Percentiles rank a stretch among this genome's conserved stretches.
phyloP scores from a whole-genome alignment of 1,140 invertebrate species.

The Onthophagus taurus region DNA sequence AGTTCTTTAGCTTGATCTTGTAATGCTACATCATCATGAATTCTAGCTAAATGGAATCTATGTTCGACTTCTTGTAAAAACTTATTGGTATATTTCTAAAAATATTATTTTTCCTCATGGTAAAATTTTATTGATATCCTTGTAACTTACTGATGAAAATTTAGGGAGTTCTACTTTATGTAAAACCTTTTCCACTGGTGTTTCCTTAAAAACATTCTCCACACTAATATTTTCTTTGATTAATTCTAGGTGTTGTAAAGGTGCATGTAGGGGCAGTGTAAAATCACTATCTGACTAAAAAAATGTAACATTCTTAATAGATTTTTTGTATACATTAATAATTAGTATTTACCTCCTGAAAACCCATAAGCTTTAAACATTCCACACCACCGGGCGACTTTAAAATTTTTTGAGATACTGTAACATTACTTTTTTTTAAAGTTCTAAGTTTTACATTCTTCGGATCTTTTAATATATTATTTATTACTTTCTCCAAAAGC shows the following conservation, averaged over 20 bases:
- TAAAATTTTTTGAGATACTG: slow-evolving; percentile 25
- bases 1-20: slow-evolving; percentile 46
- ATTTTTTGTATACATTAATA: neutral
- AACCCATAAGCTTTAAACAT: slow-evolving; percentile 31
- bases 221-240: slow-evolving; percentile 11
- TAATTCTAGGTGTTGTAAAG: slow-evolving; percentile 14
- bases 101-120: slow-evolving; percentile 1
- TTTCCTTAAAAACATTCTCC: too few relatives aligned
- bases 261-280: slow-evolving; percentile 11
- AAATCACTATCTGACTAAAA: slow-evolving; percentile 10
- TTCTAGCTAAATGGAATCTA: slow-evolving; percentile 48
- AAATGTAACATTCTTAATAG: slow-evolving; percentile 7
- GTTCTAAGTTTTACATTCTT: slow-evolving; percentile 27
- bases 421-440: slow-evolving; percentile 29
- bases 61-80: slow-evolving; percentile 46
- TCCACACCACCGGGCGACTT: slow-evolving; percentile 23
- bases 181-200: slow-evolving; percentile 12
- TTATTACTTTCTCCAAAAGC: slow-evolving; percentile 28
- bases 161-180: slow-evolving; percentile 13
- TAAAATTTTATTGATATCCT: neutral
- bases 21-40: slow-evolving; percentile 53
- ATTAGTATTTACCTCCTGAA: slow-evolving; percentile 26
- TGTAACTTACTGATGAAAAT: slow-evolving; percentile 10
- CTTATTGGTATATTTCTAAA: slow-evolving; percentile 32
- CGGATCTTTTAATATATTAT: slow-evolving; percentile 28